Base-by-base conservation (phyloP, 2,888 invertebrate genomes). In the Macaria notata region DNA sequence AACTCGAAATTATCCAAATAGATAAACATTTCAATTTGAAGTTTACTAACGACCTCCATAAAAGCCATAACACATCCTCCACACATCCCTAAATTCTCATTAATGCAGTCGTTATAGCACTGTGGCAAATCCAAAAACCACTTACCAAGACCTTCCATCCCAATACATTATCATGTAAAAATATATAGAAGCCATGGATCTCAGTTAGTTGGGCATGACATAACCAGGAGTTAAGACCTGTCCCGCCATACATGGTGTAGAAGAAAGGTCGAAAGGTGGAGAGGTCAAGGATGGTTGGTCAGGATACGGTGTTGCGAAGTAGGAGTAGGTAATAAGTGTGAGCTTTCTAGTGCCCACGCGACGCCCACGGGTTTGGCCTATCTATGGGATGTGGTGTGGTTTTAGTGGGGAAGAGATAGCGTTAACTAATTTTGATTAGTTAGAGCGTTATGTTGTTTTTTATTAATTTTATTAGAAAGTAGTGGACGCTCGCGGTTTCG, bases 261-360 rank as follows among this genome's bases (percentile, higher is more conserved):
- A 46, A 36, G 36, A 41, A 46, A 57, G 49, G 46, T 41, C n/a
- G 38, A 56, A 57, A 55, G 52, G 51, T 51, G 46, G 38, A 43
- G n/a, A 49, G 63, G 54, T 62, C 62, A 60, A 42, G 60, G 45
- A 60, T 74, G 64, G 64, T 69, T 84, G 81, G 88, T 60, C 69
- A 69, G 62, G 68, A 79, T 81, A 81, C 73, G 77, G 77, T 73
- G 75, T 79, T 73, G 77, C 76, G 70, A 76, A 69, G 81, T 19
- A 19, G 19, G 19, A 19, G 19, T 81, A 78, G 78, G 85, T 81
- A 85, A 86, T 88, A 83, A 82, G 84, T 85, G 83, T 80, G 78
- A 82, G 83, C 82, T 87, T 82, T 83, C 83, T 69, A 73, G 76
- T 84, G 75, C 90, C 90, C 83, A 90, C 90, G 85, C 84, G 63